phyloP scores from a whole-genome alignment of 2,113 vertebrate species.

The Colinus virginianus region DNA sequence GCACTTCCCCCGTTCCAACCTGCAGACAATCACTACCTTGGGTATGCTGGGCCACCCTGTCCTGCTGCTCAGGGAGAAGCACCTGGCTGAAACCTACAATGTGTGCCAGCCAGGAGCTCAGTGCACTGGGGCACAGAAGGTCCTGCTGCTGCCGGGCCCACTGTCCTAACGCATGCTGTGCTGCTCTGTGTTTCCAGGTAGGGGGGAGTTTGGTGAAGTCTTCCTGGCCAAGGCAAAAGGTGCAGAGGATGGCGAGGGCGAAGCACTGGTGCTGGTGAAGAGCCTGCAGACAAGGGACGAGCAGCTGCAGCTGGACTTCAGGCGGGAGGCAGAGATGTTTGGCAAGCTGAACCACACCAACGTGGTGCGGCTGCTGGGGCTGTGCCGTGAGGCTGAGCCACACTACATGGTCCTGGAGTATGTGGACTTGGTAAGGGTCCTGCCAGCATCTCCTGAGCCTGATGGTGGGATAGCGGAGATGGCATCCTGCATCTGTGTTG shows the following conservation, averaged over 20 bases:
- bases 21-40: conserved; percentile 94
- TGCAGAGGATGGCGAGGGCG: conserved; percentile 83
- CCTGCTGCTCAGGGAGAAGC: background rate
- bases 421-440: conserved; percentile 89
- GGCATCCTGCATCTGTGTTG: background rate
- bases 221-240: conserved; percentile 92
- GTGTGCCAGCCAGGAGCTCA: background rate
- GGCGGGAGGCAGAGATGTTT: conserved; percentile 95
- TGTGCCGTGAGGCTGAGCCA: conserved; percentile 90
- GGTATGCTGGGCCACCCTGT: conserved; percentile 76
- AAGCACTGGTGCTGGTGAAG: conserved; percentile 93
- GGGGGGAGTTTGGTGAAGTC: conserved; percentile 95
- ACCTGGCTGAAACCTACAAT: background rate
- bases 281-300: conserved; percentile 91
- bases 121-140: background rate
- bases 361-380: conserved; percentile 88
- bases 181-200: conserved; percentile 78
- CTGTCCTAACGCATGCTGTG: background rate
- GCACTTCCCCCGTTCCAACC: conserved; percentile 86
- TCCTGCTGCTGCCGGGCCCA: background rate
- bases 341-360: conserved; percentile 91
- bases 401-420: conserved; percentile 97
- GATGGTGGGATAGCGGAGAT: accelerated
- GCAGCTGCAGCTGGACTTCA: conserved; percentile 91
- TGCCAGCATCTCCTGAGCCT: background rate